Base-by-base conservation (phyloP, 2,888 invertebrate species). In the Mythimna albipuncta region DNA sequence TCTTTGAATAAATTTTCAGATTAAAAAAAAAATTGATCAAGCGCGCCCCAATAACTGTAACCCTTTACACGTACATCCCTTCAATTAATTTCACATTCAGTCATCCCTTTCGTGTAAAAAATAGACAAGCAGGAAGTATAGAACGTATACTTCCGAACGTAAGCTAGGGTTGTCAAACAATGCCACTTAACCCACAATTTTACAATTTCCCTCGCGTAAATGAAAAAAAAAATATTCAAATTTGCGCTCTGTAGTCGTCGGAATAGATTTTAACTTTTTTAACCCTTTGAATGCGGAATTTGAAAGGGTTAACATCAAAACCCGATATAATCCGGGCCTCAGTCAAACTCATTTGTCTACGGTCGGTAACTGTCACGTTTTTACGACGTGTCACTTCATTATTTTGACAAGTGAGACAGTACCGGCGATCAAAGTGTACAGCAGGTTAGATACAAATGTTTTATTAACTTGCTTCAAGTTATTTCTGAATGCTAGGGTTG, bases 21-120 rank as follows among this genome's bases (percentile, higher is more conserved):
- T 47, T 47, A 16, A 38, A 16, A 50, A 88, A 70, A 79, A 81
- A 79, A 62, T 66, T 26, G 73, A 81, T 75, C 67, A 72, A 67
- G 32, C 87, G 88, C 85, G 86, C 91, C 90, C 91, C 89, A 89
- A 88, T 88, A 89, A 89, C 87, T 82, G 84, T 83, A 87, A 91
- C 92, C 93, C 93, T 92, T 90, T 86, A 81, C 75, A 75, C 69
- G 86, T 86, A 90, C 87, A 87, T 90, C 93, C 94, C 95, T 93
- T 91, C 93, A 94, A 94, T 95, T 95, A 95, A 94, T 94, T 93
- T 92, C 91, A 91, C 92, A 95, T 95, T 94, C 92, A 94, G 93
- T 87, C 89, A 89, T 91, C 92, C 92, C 93, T 91, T 89, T 79
- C 83, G 79, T 79, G 85, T 85, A 92, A 92, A 92, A 92, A 91